Evolutionary conservation across 2,113 vertebrate genomes (phyloP), one percentile per base, ranked within the genome.

Genomic region (Myodes glareolus): DNA sequence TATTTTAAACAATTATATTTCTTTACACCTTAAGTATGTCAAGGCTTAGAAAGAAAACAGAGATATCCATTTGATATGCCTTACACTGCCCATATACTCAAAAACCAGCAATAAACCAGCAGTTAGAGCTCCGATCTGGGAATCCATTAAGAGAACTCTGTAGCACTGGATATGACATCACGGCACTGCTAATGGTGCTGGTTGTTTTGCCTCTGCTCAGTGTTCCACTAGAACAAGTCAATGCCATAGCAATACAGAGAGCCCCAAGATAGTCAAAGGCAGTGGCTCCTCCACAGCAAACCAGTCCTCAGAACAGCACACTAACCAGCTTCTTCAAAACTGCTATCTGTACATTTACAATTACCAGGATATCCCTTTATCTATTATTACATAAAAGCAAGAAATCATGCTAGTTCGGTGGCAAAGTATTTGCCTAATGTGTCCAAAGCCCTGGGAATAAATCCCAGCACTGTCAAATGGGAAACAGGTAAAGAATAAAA

Each of bases 21-120:
- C 55, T 96, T 92, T 42, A 93, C 76, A 96, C 61, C 3, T 27
- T 92, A 11, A 47, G 13, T 29, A 89, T 96, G 85, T 90, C 21
- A 96, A 31, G 75, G 7, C 77, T 27, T 1, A 94, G 90, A 97
- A 91, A 77, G 58, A 36, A 11, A 98, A 94, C 5, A 72, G 91
- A 63, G 25, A 72, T 84, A 29, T 5, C 2, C 61, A 36, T 81
- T 17, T 90, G 63, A 96, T 92, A 39, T 7, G 55, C 61, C 6
- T 90, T 87, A 91, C 45, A 81, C 72, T 58, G 19, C 65, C 86
- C 87, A 78, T 47, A 90, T 61, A 80, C 67, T 93, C 88, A 0
- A 96, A 33, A 33, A 65, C 52, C 78, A 77, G 10, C 92, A 91
- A 75, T 88, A 91, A 77, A 45, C 29, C 45, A 73, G 9, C 7